These are phyloP conservation scores for Syncerus caffer DNA, from an alignment of 2,797 vertebrate genomes.

Conservation along the genomic window DNA sequence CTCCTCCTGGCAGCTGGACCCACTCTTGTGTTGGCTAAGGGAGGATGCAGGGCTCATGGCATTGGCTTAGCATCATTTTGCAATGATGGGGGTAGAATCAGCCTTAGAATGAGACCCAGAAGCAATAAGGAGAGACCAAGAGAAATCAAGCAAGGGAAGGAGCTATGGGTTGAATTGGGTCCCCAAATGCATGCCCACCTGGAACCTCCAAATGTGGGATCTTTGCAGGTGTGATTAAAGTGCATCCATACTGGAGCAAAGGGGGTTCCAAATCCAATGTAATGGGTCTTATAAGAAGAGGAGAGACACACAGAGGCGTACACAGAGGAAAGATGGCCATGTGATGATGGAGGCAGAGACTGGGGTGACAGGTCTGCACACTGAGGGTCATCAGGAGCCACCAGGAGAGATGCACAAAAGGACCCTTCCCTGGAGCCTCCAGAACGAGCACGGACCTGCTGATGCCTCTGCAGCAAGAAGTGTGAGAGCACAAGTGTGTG, in stretches of 20 bases:
- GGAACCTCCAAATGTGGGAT: neutral
- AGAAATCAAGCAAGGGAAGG: neutral
- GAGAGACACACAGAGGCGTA: neutral
- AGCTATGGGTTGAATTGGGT: rapidly evolving
- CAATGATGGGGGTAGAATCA: rapidly evolving
- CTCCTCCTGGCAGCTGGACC: no score
- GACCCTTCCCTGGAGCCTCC: neutral
- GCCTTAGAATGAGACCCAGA: neutral
- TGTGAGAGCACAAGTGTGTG: rapidly evolving
- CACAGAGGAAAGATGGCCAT: rapidly evolving
- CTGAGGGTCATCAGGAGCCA: no score
- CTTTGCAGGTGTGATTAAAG: no score
- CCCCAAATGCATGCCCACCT: neutral
- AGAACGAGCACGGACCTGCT: rapidly evolving
- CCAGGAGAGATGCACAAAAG: rapidly evolving
- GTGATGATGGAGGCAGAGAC: neutral
- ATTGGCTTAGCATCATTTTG: rapidly evolving
- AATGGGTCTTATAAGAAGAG: neutral
- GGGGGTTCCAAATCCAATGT: no score
- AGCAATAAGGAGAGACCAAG: neutral
- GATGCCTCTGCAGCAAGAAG: neutral
- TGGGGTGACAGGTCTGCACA: neutral
- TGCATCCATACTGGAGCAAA: neutral
- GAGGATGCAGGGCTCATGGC: rapidly evolving
- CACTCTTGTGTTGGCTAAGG: neutral